A percentile compares a stretch with the other conserved stretches of the same genome.
phyloP scores from a whole-genome alignment of 1,140 invertebrate genomes.

The Bombus cullumanus region DNA sequence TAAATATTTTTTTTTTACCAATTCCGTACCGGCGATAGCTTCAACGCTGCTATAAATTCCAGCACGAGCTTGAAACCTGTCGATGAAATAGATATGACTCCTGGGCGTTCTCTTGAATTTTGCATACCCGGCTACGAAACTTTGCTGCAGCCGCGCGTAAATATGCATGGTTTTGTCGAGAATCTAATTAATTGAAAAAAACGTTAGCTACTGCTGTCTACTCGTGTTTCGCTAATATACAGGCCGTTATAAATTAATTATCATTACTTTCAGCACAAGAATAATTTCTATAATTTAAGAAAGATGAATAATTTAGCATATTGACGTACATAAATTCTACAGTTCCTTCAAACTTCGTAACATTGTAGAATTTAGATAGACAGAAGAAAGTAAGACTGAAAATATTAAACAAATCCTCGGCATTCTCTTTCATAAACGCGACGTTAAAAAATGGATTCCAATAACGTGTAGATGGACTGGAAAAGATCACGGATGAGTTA shows the following conservation, averaged over 20 bases:
- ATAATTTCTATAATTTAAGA: no score
- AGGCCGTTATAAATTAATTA: not conserved
- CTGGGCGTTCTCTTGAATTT: conserved; percentile 5
- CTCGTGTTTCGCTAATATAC: not conserved
- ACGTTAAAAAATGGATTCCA: no score
- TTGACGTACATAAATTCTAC: not conserved
- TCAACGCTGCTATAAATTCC: not conserved
- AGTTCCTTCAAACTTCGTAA: not conserved
- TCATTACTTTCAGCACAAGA: not conserved
- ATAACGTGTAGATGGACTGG: no score
- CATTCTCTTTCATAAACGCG: no score
- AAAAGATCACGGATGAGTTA: no score
- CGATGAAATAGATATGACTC: conserved; percentile 24
- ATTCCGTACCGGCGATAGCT: not conserved
- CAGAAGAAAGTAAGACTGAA: no score
- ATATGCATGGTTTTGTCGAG: not conserved
- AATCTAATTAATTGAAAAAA: conserved; percentile 10
- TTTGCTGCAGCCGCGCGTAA: not conserved
- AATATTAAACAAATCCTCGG: no score
- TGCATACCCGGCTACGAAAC: not conserved
- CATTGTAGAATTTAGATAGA: no score
- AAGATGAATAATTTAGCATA: no score
- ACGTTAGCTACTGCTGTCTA: not conserved
- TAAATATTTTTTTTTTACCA: not conserved
- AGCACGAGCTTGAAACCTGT: not conserved